A percentile compares a stretch with the other conserved stretches of the same genome.
phyloP scores from a whole-genome alignment of 2,113 vertebrate genomes.

The Halichoeres trimaculatus region DNA sequence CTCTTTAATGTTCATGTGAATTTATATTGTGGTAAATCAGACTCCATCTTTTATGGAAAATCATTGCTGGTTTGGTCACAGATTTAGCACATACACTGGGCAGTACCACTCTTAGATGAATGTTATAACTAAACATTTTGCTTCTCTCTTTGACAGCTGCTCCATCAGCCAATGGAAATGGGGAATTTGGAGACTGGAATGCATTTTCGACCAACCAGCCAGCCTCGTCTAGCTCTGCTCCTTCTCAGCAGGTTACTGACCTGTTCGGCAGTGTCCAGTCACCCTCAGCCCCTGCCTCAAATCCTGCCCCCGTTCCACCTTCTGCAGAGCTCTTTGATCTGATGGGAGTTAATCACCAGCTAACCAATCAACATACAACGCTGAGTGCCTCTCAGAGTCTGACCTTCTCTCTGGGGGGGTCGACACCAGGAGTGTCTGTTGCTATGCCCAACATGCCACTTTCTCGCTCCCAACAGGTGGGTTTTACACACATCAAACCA shows the following conservation, averaged over 20 bases:
- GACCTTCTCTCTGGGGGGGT: constrained; percentile 91
- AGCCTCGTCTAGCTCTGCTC: constrained; percentile 60
- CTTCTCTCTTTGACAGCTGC: constrained; percentile 73
- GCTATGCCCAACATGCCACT: constrained; percentile 62
- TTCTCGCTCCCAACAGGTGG: constrained; percentile 77
- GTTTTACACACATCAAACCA: background rate
- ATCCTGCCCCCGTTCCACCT: constrained; percentile 66
- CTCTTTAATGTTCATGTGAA: background rate
- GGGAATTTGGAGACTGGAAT: constrained; percentile 97
- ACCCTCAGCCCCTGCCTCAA: constrained; percentile 64
- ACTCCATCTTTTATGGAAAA: too few species aligned
- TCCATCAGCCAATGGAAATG: constrained; percentile 87
- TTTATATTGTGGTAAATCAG: background rate
- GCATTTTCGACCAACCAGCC: constrained; percentile 88
- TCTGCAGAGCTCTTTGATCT: constrained; percentile 93
- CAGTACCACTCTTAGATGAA: background rate
- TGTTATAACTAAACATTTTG: constrained; percentile 12
- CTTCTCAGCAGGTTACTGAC: constrained; percentile 71
- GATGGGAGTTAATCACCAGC: constrained; percentile 83
- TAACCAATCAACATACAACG: constrained; percentile 81
- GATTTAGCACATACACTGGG: background rate
- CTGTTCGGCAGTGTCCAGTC: constrained; percentile 80
- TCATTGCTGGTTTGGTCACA: background rate
- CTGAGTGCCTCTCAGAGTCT: constrained; percentile 94
- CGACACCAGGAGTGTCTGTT: constrained; percentile 73